Evolutionary conservation across 1,140 invertebrate genomes (phyloP).

Genomic region (Orchestia grillus): DNA sequence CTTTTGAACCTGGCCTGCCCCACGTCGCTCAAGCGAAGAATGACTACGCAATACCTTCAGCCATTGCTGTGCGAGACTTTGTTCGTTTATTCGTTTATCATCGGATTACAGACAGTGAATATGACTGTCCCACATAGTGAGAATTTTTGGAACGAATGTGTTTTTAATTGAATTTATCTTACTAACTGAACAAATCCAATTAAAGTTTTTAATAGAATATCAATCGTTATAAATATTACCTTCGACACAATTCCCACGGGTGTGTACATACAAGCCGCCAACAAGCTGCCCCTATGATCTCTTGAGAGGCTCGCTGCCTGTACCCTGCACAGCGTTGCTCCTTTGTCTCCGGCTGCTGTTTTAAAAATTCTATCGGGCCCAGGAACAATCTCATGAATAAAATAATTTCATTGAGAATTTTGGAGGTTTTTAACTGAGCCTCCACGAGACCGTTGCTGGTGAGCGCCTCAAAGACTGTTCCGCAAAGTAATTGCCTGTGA

Average conservation of each 20-base stretch:
- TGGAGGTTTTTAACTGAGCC: neutral
- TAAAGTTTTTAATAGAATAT: neutral
- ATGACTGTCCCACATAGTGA: neutral
- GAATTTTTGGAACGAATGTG: neutral
- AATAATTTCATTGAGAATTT: slow-evolving; percentile 11
- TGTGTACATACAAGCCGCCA: neutral
- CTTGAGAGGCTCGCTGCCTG: neutral
- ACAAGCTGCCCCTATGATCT: neutral
- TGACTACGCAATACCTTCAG: neutral
- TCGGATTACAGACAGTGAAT: neutral
- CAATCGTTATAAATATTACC: neutral
- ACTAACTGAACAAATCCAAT: neutral
- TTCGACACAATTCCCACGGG: neutral
- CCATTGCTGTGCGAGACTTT: neutral
- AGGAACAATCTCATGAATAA: slow-evolving; percentile 1
- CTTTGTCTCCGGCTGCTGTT: slow-evolving; percentile 5
- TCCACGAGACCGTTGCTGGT: neutral
- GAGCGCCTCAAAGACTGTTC: neutral
- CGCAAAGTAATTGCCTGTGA: neutral
- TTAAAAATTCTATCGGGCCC: slow-evolving; percentile 7
- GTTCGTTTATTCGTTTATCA: neutral
- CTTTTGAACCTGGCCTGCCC: neutral
- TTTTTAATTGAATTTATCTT: neutral
- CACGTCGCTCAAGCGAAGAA: neutral
- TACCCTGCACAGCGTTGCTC: neutral